A percentile compares a stretch with the other conserved stretches of the same genome.
Evolutionary conservation across 2,113 vertebrate species (phyloP).

Genomic region (Ceyx margarethae): DNA sequence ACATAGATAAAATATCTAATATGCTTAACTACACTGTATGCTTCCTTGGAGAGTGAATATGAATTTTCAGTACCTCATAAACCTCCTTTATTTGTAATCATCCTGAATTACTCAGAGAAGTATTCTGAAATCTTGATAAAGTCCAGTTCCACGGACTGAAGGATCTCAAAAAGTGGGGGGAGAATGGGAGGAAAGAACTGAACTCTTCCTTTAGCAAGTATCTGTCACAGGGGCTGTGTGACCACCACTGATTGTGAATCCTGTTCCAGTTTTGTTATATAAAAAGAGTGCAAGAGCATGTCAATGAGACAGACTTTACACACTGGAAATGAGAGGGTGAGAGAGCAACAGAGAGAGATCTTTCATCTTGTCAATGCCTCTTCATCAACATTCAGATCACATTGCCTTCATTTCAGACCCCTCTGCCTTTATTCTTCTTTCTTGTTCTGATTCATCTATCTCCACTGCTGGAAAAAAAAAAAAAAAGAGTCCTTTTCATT

Average conservation of each 20-base stretch:
- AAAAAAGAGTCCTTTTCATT: conserved; percentile 8
- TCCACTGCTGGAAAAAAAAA: background rate
- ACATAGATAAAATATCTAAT: background rate
- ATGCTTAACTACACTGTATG: background rate
- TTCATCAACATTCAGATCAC: conserved; percentile 83
- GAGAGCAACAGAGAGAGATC: background rate
- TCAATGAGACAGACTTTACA: conserved; percentile 76
- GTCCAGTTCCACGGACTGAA: background rate
- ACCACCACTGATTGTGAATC: background rate
- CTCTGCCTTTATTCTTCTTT: conserved; percentile 33
- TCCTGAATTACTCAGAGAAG: background rate
- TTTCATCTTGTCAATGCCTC: conserved; percentile 75
- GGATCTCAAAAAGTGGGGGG: background rate
- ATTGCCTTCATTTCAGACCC: conserved; percentile 69
- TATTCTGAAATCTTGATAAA: background rate
- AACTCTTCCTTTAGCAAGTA: background rate
- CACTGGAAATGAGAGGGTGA: conserved; percentile 49
- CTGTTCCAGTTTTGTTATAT: background rate
- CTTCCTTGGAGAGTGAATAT: background rate
- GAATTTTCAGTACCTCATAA: background rate
- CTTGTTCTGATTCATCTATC: conserved; percentile 58
- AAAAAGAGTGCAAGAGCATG: conserved; percentile 16
- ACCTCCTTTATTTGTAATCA: background rate
- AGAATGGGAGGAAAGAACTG: background rate
- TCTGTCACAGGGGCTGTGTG: background rate